Percentiles rank a stretch among this genome's conserved stretches.
These are phyloP conservation scores for Porites evermanni DNA, from an alignment of 92 coral and sea anemone species.

Conservation along the genomic window DNA sequence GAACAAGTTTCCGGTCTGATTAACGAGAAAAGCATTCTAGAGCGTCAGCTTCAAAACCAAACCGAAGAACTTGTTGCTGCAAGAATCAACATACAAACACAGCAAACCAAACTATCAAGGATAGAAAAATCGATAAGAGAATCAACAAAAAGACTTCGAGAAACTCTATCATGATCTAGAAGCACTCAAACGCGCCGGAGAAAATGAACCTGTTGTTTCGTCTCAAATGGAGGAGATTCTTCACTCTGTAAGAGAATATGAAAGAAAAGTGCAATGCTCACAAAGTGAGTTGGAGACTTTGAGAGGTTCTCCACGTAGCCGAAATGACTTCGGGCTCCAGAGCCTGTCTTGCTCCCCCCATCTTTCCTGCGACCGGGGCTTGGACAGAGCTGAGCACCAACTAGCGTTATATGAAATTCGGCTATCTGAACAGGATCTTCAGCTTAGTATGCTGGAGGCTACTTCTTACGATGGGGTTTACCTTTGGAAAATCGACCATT, in stretches of 20 bases:
- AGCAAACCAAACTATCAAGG: slow-evolving; percentile 46
- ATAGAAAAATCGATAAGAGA: slow-evolving; percentile 38
- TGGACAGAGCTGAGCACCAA: slow-evolving; percentile 61
- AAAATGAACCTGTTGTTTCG: neutral
- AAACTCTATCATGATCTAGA: slow-evolving; percentile 14
- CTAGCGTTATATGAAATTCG: slow-evolving; percentile 62
- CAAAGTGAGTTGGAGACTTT: slow-evolving; percentile 42
- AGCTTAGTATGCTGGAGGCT: slow-evolving; percentile 52
- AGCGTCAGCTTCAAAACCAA: slow-evolving; percentile 54
- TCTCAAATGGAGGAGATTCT: slow-evolving; percentile 54
- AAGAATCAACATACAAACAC: slow-evolving; percentile 60
- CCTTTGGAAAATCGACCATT: slow-evolving; percentile 87
- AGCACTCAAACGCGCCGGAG: neutral
- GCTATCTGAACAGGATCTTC: slow-evolving; percentile 57
- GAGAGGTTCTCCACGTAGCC: no score
- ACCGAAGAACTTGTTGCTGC: slow-evolving; percentile 58
- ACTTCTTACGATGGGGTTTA: slow-evolving; percentile 75
- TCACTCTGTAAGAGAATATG: slow-evolving; percentile 33
- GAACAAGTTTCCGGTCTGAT: slow-evolving; percentile 28
- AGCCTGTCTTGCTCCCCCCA: no score
- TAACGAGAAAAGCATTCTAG: slow-evolving; percentile 16
- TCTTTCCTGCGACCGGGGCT: slow-evolving; percentile 39
- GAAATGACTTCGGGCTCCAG: no score
- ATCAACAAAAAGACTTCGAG: slow-evolving; percentile 43
- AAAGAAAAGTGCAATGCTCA: neutral